These are phyloP conservation scores for Macaria liturata DNA, from an alignment of 2,888 invertebrate species.

Conservation along the genomic window DNA sequence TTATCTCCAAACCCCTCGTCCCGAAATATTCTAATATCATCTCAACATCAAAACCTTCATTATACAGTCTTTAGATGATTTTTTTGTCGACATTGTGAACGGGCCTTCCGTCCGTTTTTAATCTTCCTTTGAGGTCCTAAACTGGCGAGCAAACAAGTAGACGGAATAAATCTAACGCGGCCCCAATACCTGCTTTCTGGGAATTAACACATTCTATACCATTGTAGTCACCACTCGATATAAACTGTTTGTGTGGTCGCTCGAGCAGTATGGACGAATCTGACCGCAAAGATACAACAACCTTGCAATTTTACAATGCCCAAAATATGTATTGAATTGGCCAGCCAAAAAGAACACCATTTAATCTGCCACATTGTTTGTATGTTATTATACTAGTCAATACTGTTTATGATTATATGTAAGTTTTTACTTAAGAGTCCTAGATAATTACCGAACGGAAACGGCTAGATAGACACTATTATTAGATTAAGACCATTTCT, in stretches of 20 bases:
- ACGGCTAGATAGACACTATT: too few relatives aligned
- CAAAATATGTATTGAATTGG: too few relatives aligned
- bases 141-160: slow-evolving; percentile 23
- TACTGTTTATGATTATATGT: too few relatives aligned
- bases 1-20: slow-evolving; percentile 6
- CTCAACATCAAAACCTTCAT: slow-evolving; percentile 18
- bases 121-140: slow-evolving; percentile 25
- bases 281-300: too few relatives aligned
- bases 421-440: too few relatives aligned
- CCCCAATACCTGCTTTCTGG: slow-evolving; percentile 18
- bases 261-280: slow-evolving; percentile 9
- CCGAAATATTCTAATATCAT: slow-evolving; percentile 13
- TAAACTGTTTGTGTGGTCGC: slow-evolving; percentile 1
- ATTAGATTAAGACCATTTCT: too few relatives aligned
- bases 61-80: slow-evolving; percentile 16
- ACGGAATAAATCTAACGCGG: slow-evolving; percentile 22
- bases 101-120: slow-evolving; percentile 25
- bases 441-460: too few relatives aligned
- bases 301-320: too few relatives aligned
- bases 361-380: too few relatives aligned
- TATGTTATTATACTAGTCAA: too few relatives aligned
- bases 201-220: slow-evolving; percentile 23
- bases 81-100: slow-evolving; percentile 20
- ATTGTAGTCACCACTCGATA: slow-evolving; percentile 24
- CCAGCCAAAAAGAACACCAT: too few relatives aligned